phyloP scores from a whole-genome alignment of 2,113 vertebrate species.

The Corythaeola cristata region DNA sequence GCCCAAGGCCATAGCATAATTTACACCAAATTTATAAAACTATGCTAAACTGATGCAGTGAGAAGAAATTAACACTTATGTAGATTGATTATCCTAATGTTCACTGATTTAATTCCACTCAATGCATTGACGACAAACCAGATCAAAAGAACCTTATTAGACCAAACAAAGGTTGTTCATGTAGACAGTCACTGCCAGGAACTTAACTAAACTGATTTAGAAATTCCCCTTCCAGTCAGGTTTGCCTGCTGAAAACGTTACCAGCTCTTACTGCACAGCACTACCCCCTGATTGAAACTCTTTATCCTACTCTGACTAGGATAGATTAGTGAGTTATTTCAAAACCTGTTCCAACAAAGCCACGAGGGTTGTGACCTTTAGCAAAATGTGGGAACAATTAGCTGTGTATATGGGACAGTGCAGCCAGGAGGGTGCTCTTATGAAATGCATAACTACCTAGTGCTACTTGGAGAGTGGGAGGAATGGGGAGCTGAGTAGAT shows the following conservation, averaged over 20 bases:
- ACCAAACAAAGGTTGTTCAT: not conserved
- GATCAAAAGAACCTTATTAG: not conserved
- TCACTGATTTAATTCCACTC: not conserved
- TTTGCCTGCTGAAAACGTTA: not conserved
- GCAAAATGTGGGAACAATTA: constrained; percentile 8
- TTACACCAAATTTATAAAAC: not conserved
- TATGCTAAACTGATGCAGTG: not conserved
- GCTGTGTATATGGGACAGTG: not conserved
- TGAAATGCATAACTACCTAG: not conserved
- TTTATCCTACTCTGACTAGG: not conserved
- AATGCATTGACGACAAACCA: not conserved
- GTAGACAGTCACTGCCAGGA: not conserved
- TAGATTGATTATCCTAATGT: not conserved
- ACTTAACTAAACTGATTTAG: not conserved
- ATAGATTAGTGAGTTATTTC: not conserved
- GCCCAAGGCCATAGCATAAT: not conserved
- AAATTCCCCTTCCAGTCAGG: not conserved
- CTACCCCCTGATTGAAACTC: not conserved
- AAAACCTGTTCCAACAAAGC: not conserved
- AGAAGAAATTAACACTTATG: not conserved
- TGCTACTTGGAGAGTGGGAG: not conserved
- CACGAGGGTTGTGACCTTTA: not conserved
- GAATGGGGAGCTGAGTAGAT: not conserved
- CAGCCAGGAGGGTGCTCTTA: not conserved
- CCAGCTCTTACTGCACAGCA: not conserved